phyloP scores from a whole-genome alignment of 2,888 invertebrate genomes.

The Megalurothrips usitatus region DNA sequence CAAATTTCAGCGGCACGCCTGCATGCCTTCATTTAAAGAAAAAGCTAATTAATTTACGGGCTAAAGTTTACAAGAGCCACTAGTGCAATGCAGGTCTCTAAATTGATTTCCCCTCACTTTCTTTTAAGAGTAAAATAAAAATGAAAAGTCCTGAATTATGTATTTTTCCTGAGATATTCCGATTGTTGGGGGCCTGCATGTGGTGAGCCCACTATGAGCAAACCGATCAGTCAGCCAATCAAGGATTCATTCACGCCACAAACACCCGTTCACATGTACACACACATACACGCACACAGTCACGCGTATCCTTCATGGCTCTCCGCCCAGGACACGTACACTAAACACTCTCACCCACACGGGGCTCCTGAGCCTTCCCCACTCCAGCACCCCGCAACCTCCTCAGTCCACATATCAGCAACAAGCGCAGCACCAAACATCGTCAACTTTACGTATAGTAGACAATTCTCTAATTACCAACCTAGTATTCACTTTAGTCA shows the following conservation, averaged over 20 bases:
- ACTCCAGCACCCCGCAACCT: constrained; percentile 19
- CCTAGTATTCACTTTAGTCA: constrained; percentile 25
- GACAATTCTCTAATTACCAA: constrained; percentile 19
- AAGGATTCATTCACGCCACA: not conserved
- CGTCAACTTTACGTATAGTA: constrained; percentile 25
- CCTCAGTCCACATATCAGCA: constrained; percentile 18
- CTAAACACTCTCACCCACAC: not conserved
- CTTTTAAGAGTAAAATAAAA: not conserved
- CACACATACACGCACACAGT: not conserved
- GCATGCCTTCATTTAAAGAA: constrained; percentile 14
- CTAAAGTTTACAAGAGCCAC: not conserved
- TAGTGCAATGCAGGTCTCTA: constrained; percentile 2
- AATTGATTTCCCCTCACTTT: not conserved
- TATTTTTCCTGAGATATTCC: not conserved
- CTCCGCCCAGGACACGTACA: no score
- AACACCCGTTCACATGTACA: not conserved
- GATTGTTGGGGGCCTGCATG: not conserved
- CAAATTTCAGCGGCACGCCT: not conserved
- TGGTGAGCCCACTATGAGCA: constrained; percentile 8
- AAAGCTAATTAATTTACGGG: not conserved
- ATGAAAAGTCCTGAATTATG: not conserved
- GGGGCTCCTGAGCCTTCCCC: not conserved
- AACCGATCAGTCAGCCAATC: not conserved
- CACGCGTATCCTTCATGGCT: no score
- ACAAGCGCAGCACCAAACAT: constrained; percentile 25